Base-by-base conservation (phyloP, 2,888 invertebrate genomes). In the Syrphus vitripennis region DNA sequence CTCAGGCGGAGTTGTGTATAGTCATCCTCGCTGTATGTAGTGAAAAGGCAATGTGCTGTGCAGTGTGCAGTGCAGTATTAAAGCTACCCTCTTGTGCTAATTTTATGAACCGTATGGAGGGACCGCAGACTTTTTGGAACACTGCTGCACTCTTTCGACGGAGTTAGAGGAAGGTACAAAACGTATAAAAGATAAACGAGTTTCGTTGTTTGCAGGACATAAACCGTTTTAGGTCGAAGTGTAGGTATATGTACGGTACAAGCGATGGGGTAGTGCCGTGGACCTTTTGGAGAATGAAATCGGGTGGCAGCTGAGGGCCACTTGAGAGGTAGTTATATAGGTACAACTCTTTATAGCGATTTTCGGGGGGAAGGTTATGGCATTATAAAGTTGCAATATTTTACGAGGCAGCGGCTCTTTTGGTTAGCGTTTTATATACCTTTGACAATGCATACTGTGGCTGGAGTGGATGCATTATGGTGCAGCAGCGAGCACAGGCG, bases 121-220 rank as follows among this genome's bases (percentile, higher is more conserved):
- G 42, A 82, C 86, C 82, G 72, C 86, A 86, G 72, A 45, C 19
- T 65, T 77, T 59, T 81, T 81, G 77, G 67, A 79, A 71, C 48
- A 48, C 45, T 71, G 75, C 80, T 77, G 84, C 76, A 77, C 84
- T 77, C 74, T 69, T 78, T 71, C 45, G 77, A 63, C 42, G 69
- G 81, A 45, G 45, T 29, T 40, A 19, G n/a, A n/a, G 16, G 50
- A 37, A 67, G 86, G 82, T 77, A n/a, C n/a, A n/a, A 40, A 70
- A 61, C 77, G 65, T 34, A 48, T 82, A 82, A 78, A 86, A 86
- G 86, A 82, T 86, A 86, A 86, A 86, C 82, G 86, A 86, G 86
- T 82, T 82, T 86, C 77, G 86, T 86, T 86, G 86, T 86, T 82
- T 82, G 82, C 82, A 78, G 86, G 86, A 86, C 86, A 86, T 82